Evolutionary conservation across 2,888 invertebrate genomes (phyloP).

Genomic region (Tenodera sinensis): DNA sequence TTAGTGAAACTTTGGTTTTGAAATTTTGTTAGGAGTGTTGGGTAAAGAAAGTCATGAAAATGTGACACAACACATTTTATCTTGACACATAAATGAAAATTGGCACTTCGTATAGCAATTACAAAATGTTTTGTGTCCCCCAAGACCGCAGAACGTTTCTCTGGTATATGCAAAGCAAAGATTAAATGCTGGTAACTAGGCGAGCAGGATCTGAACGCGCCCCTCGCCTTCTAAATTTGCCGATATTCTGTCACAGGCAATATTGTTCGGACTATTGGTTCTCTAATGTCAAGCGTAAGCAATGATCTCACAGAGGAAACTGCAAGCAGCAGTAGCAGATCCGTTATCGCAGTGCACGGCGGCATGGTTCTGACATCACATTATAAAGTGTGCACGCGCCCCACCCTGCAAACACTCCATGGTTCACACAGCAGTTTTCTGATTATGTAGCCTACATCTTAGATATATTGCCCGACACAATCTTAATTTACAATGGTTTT

Average conservation of each 20-base stretch:
- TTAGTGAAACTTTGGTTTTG: too few species aligned
- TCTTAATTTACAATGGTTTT: not conserved
- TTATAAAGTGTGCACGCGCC: not conserved
- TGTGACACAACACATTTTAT: too few species aligned
- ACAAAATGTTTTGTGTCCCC: too few species aligned
- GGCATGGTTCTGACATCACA: not conserved
- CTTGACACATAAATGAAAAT: too few species aligned
- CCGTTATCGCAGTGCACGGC: too few species aligned
- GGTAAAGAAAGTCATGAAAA: too few species aligned
- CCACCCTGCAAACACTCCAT: not conserved
- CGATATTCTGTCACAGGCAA: not conserved
- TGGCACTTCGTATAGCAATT: too few species aligned
- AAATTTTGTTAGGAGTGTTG: too few species aligned
- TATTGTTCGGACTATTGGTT: not conserved
- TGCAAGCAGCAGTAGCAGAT: not conserved
- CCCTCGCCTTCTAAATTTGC: not conserved
- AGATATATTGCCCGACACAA: not conserved
- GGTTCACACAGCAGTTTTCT: not conserved
- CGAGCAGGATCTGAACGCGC: too few species aligned
- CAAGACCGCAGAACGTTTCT: too few species aligned
- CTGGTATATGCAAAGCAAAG: too few species aligned
- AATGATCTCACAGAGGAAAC: not conserved
- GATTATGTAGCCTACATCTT: not conserved
- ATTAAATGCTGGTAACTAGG: too few species aligned
- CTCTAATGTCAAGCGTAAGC: not conserved